These are phyloP conservation scores for Xerus rutilus DNA, from an alignment of 2,797 vertebrate genomes.

Conservation along the genomic window DNA sequence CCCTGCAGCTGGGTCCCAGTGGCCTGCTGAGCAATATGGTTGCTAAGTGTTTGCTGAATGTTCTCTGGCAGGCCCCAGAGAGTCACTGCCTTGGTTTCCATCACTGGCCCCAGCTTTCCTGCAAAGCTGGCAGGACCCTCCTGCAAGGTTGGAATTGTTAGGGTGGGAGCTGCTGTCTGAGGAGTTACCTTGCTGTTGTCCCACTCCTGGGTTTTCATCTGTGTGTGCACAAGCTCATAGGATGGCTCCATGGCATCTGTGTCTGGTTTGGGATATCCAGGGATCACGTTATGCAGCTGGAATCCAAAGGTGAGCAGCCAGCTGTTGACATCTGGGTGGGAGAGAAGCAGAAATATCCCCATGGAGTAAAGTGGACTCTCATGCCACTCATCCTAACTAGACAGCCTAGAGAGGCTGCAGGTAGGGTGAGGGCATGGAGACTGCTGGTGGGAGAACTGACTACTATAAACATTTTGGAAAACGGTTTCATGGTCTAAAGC, in stretches of 20 bases:
- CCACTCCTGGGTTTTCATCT: conserved; percentile 99
- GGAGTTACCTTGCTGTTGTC: conserved; percentile 96
- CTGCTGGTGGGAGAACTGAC: background rate
- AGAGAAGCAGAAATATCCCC: conserved; percentile 77
- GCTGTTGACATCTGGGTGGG: conserved; percentile 96
- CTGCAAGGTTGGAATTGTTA: background rate
- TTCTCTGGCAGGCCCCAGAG: background rate
- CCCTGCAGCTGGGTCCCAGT: background rate
- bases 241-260: conserved; percentile 96
- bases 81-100: background rate
- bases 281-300: conserved; percentile 99
- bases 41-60: background rate
- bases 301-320: conserved; percentile 99
- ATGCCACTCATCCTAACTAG: background rate
- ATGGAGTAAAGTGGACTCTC: background rate
- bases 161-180: fast-evolving
- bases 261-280: conserved; percentile 96
- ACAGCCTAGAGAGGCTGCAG: background rate
- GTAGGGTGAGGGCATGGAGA: background rate
- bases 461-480: background rate
- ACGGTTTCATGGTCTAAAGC: background rate
- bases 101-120: background rate
- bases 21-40: background rate
- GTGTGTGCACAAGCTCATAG: conserved; percentile 95
- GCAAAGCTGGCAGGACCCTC: background rate